A percentile compares a stretch with the other conserved stretches of the same genome.
phyloP scores from a whole-genome alignment of 2,113 vertebrate species.

The Paramisgurnus dabryanus region DNA sequence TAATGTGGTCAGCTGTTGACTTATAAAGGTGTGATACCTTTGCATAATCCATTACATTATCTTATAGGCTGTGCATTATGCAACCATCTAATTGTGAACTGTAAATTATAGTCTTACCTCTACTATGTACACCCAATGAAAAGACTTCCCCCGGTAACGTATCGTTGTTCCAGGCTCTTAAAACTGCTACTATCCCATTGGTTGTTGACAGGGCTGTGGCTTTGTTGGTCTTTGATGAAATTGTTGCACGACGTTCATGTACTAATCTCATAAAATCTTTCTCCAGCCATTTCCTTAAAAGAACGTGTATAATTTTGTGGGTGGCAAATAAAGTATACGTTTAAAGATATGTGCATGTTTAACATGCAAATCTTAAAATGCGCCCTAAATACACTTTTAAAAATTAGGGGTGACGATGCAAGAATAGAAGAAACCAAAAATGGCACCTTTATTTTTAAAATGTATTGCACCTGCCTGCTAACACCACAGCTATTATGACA shows the following conservation, averaged over 20 bases:
- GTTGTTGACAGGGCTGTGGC: constrained; percentile 71
- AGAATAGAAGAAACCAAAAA: too few species aligned
- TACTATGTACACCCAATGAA: constrained; percentile 81
- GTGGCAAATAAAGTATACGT: neutral
- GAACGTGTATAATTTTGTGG: neutral
- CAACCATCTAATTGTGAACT: neutral
- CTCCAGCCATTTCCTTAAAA: constrained; percentile 78
- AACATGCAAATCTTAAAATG: neutral
- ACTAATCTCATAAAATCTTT: constrained; percentile 72
- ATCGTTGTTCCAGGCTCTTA: constrained; percentile 81
- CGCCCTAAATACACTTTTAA: too few species aligned
- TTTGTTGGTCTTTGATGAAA: constrained; percentile 55
- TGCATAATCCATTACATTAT: neutral
- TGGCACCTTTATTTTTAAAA: neutral
- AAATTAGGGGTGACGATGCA: too few species aligned
- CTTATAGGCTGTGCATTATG: too few species aligned
- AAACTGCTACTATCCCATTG: constrained; percentile 71
- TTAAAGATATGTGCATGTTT: neutral
- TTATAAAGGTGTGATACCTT: neutral
- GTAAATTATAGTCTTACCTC: constrained; percentile 75
- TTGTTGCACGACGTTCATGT: constrained; percentile 45
- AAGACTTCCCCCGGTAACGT: constrained; percentile 72
- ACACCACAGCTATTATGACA: neutral
- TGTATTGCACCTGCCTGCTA: neutral
- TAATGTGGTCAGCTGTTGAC: too few species aligned